A percentile compares a stretch with the other conserved stretches of the same genome.
These are phyloP conservation scores for Limnephilus lunatus DNA, from an alignment of 2,888 invertebrate genomes.

Conservation along the genomic window DNA sequence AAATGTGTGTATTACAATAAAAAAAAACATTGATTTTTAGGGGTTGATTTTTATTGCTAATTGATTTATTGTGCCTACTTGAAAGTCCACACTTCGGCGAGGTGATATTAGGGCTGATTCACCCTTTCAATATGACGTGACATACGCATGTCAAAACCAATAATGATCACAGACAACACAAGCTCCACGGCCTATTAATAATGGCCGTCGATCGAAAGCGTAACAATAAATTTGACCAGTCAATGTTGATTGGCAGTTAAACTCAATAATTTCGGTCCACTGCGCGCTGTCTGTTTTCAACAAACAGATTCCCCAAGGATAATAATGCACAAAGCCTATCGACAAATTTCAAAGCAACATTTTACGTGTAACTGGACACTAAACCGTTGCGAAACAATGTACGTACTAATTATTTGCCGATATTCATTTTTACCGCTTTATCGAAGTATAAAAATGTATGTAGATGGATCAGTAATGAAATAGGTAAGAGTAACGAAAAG, in stretches of 20 bases:
- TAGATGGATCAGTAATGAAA: too few species aligned
- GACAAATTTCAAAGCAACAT: not conserved
- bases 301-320: not conserved
- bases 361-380: not conserved
- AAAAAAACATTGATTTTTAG: too few species aligned
- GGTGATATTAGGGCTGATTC: not conserved
- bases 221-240: constrained; percentile 29
- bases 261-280: constrained; percentile 22
- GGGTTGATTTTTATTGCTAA: not conserved
- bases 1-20: too few species aligned
- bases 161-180: not conserved
- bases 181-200: constrained; percentile 16
- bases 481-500: too few species aligned
- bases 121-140: constrained; percentile 1
- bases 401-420: not conserved
- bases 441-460: too few species aligned
- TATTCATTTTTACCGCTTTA: too few species aligned
- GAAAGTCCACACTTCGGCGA: not conserved
- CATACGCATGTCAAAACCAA: constrained; percentile 9
- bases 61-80: not conserved
- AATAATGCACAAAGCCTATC: not conserved
- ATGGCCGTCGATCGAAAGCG: constrained; percentile 33
- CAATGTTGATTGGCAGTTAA: constrained; percentile 25
- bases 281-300: not conserved
- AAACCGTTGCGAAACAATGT: not conserved